These are phyloP conservation scores for Drosophila sordidula DNA, from an alignment of 2,888 invertebrate genomes.

Conservation along the genomic window DNA sequence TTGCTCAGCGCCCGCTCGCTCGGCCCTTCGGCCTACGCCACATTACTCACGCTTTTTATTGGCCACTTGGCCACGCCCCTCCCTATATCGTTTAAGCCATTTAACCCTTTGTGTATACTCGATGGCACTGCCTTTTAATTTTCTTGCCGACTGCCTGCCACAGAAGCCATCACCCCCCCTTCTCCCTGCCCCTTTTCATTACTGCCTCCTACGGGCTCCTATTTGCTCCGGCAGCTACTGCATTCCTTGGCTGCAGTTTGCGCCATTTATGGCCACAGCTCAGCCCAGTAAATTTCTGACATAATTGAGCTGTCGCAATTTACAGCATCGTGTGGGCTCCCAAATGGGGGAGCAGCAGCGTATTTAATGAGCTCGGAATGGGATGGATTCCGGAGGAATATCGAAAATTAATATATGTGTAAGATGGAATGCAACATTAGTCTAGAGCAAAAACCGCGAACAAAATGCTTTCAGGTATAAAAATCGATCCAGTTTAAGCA, in stretches of 20 bases:
- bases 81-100: conserved; percentile 62
- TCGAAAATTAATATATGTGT: background rate
- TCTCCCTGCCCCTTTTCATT: background rate
- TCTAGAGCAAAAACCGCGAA: background rate
- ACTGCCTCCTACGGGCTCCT: conserved; percentile 1
- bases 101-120: conserved; percentile 75
- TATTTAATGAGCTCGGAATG: conserved; percentile 42
- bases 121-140: conserved; percentile 64
- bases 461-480: background rate
- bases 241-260: conserved; percentile 48
- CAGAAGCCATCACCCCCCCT: conserved; percentile 27
- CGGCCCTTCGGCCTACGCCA: conserved; percentile 16
- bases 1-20: conserved; percentile 20
- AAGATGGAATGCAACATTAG: too few relatives aligned
- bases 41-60: conserved; percentile 75
- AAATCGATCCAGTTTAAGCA: background rate
- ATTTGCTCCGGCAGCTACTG: conserved; percentile 15
- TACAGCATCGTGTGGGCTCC: conserved; percentile 49
- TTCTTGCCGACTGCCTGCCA: conserved; percentile 49
- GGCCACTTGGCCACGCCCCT: conserved; percentile 62
- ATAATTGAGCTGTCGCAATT: conserved; percentile 72
- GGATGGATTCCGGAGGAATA: background rate
- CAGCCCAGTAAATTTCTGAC: conserved; percentile 65
- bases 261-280: conserved; percentile 48
- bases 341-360: conserved; percentile 3